These are phyloP conservation scores for Cataglyphis livida DNA, from an alignment of 2,888 invertebrate species.

Conservation along the genomic window DNA sequence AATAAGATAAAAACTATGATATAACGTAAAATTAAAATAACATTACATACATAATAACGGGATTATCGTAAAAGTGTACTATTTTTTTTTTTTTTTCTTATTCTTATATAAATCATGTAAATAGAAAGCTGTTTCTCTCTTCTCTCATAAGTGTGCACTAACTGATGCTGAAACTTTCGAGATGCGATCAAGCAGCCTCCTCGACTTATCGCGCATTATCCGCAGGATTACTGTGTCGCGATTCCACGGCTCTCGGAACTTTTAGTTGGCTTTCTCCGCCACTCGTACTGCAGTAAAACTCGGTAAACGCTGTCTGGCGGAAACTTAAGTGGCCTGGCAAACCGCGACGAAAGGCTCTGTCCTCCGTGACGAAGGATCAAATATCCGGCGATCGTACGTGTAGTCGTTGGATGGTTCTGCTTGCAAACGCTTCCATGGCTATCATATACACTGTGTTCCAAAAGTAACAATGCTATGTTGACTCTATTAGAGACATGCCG, in stretches of 20 bases:
- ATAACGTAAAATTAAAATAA: constrained; percentile 20
- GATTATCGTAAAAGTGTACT: too few relatives aligned
- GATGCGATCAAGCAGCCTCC: constrained; percentile 43
- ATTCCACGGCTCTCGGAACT: constrained; percentile 65
- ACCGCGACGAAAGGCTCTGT: constrained; percentile 44
- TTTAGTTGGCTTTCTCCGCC: constrained; percentile 59
- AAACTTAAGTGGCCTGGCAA: constrained; percentile 60
- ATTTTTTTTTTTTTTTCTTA: neutral
- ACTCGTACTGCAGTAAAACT: constrained; percentile 67
- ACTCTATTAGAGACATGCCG: neutral
- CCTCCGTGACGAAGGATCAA: constrained; percentile 42
- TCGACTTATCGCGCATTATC: constrained; percentile 81
- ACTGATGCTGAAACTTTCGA: constrained; percentile 40
- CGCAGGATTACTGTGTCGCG: constrained; percentile 77
- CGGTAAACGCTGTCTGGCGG: constrained; percentile 62
- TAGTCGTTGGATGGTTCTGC: constrained; percentile 27
- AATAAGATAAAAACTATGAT: neutral
- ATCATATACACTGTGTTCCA: constrained; percentile 18
- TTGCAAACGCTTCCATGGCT: constrained; percentile 20
- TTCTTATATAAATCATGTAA: neutral
- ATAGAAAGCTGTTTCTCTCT: neutral
- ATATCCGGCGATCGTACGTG: constrained; percentile 46
- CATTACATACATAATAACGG: neutral
- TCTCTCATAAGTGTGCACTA: neutral
- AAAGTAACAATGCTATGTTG: neutral